A percentile compares a stretch with the other conserved stretches of the same genome.
Conservation (phyloP, 1,140 invertebrate species). For the Rhagoletis pomonella region DNA sequence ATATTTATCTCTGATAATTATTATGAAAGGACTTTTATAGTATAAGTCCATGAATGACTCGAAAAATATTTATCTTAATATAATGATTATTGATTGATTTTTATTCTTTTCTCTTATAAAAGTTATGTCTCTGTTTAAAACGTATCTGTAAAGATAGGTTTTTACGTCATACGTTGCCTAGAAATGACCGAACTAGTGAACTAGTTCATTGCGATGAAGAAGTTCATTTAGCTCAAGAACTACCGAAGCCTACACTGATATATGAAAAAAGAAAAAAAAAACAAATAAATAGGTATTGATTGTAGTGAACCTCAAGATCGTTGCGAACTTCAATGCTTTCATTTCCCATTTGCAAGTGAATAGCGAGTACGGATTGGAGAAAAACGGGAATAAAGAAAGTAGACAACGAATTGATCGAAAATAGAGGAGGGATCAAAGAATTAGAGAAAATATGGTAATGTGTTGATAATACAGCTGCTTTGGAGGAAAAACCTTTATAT, state of each 20-base stretch:
- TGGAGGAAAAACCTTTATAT: not conserved
- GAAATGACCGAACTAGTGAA: no score
- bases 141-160: no score
- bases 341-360: not conserved
- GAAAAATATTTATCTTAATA: no score
- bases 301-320: conserved; percentile 25
- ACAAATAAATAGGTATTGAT: not conserved
- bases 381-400: not conserved
- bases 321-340: not conserved
- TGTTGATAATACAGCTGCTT: not conserved
- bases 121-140: no score
- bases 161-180: no score
- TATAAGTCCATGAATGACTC: no score
- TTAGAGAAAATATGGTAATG: not conserved
- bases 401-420: not conserved
- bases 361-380: not conserved
- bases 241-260: not conserved
- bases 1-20: no score
- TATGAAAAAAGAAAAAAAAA: not conserved
- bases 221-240: no score
- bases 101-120: no score
- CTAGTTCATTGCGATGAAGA: no score
- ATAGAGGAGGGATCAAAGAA: not conserved
- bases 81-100: no score
- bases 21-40: no score